Conservation (phyloP, 2,888 invertebrate species). For the Magallana nippona region DNA sequence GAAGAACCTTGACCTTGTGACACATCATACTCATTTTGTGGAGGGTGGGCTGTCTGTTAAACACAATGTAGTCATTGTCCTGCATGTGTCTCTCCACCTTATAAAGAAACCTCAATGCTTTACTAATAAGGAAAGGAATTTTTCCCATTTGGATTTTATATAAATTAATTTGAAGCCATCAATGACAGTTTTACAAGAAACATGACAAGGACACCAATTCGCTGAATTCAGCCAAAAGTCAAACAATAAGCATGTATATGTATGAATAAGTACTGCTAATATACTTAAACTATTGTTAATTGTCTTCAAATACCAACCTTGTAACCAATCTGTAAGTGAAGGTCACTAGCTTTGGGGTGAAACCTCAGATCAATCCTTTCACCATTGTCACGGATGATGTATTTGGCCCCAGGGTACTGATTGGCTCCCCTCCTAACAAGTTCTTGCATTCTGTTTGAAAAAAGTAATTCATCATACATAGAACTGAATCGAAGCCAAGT, state of each 20-base stretch:
- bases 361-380: slow-evolving; percentile 98
- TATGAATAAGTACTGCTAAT: too few relatives aligned
- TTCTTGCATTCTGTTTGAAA: slow-evolving; percentile 87
- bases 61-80: slow-evolving; percentile 98
- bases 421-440: slow-evolving; percentile 97
- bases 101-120: slow-evolving; percentile 34
- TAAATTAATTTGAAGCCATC: too few relatives aligned
- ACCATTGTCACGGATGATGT: slow-evolving; percentile 98
- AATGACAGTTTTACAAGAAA: too few relatives aligned
- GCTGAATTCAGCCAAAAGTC: too few relatives aligned
- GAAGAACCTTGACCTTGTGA: slow-evolving; percentile 90
- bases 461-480: not conserved
- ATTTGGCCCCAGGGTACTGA: slow-evolving; percentile 99
- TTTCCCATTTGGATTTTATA: too few relatives aligned
- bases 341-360: slow-evolving; percentile 90
- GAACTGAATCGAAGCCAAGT: not conserved
- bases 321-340: slow-evolving; percentile 80
- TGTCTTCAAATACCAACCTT: slow-evolving; percentile 67
- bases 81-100: slow-evolving; percentile 96
- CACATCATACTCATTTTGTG: slow-evolving; percentile 99
- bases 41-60: slow-evolving; percentile 99
- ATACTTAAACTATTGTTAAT: too few relatives aligned
- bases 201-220: too few relatives aligned
- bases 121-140: too few relatives aligned
- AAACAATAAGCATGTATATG: too few relatives aligned